Percentiles rank a stretch among this genome's conserved stretches.
Conservation (phyloP, 2,888 invertebrate genomes). For the Clusia tigrina region DNA sequence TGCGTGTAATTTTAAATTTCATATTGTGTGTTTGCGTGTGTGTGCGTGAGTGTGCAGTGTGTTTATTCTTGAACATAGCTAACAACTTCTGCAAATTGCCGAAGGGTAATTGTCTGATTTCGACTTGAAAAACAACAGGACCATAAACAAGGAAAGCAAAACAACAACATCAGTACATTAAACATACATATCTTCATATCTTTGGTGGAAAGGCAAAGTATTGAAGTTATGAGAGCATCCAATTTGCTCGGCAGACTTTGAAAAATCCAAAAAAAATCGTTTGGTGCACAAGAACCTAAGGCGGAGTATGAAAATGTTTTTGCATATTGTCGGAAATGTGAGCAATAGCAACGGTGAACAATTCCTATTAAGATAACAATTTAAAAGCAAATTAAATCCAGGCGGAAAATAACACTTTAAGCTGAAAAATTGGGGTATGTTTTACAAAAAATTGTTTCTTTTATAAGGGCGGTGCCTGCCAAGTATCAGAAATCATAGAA, state of each 20-base stretch:
- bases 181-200: background rate
- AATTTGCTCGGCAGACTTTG: background rate
- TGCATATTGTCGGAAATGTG: too few relatives aligned
- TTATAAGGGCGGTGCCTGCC: too few relatives aligned
- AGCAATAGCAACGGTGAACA: too few relatives aligned
- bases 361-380: too few relatives aligned
- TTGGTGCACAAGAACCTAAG: too few relatives aligned
- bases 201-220: background rate
- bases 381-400: too few relatives aligned
- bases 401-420: too few relatives aligned
- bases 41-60: constrained; percentile 17
- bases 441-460: too few relatives aligned
- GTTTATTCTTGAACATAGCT: background rate
- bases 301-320: too few relatives aligned
- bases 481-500: too few relatives aligned
- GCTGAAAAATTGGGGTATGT: too few relatives aligned
- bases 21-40: constrained; percentile 18
- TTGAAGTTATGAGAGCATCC: background rate
- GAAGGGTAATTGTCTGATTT: constrained; percentile 25
- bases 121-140: constrained; percentile 11
- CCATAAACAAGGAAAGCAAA: constrained; percentile 13
- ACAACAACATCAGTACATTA: constrained; percentile 6
- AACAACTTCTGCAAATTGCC: background rate
- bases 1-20: background rate
- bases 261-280: background rate